Conservation (phyloP, 2,113 vertebrate species). For the Corvus cornix region DNA sequence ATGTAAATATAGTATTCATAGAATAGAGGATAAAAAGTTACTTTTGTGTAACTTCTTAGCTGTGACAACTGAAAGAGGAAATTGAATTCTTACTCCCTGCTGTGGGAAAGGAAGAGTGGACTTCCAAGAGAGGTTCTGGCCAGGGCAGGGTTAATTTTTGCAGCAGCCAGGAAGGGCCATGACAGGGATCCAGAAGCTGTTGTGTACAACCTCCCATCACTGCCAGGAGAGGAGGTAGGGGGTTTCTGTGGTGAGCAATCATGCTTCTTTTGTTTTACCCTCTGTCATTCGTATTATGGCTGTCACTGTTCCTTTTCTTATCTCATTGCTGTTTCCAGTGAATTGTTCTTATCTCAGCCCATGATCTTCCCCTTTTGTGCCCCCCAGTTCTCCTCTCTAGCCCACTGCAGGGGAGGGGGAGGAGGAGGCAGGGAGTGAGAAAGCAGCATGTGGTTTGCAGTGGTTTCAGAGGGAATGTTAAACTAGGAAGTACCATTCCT, state of each 20-base stretch:
- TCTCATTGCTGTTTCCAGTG: background rate
- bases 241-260: accelerated
- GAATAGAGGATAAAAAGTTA: background rate
- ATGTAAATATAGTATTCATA: background rate
- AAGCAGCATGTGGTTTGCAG: background rate
- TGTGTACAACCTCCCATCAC: background rate
- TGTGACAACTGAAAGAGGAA: background rate
- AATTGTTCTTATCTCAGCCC: background rate
- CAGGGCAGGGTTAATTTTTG: background rate
- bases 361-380: background rate
- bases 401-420: too few species aligned
- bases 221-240: accelerated
- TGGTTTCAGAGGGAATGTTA: background rate
- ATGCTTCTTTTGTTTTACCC: background rate
- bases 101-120: background rate
- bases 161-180: background rate
- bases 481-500: background rate
- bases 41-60: background rate
- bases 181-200: background rate
- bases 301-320: background rate
- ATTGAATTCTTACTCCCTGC: background rate
- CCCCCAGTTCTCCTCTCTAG: background rate
- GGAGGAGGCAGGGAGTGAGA: background rate
- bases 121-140: background rate
- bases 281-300: accelerated